Evolutionary conservation across 2,797 vertebrate genomes (phyloP).

Genomic region (Stomatorhinus walkeri): DNA sequence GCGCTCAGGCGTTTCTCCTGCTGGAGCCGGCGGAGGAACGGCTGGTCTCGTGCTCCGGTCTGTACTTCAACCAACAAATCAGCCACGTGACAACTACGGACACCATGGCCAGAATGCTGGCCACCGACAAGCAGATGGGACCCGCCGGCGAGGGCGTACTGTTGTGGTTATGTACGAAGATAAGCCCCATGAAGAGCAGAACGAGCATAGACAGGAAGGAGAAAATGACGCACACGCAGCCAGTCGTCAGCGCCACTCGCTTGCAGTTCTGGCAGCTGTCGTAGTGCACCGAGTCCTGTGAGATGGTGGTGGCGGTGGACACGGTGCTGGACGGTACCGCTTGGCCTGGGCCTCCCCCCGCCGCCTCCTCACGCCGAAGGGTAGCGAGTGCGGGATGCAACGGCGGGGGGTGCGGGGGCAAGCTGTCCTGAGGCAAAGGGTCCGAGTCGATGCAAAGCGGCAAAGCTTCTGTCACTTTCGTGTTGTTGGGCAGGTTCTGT

Average conservation of each 20-base stretch:
- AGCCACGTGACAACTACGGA: constrained; percentile 88
- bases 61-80: constrained; percentile 87
- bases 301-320: constrained; percentile 67
- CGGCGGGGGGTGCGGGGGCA: constrained; percentile 69
- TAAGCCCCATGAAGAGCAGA: constrained; percentile 86
- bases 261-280: constrained; percentile 85
- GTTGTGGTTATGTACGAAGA: constrained; percentile 87
- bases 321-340: constrained; percentile 61
- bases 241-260: constrained; percentile 78
- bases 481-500: constrained; percentile 82
- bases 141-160: constrained; percentile 78
- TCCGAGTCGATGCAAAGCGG: constrained; percentile 76
- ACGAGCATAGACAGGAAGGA: constrained; percentile 90
- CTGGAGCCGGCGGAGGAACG: constrained; percentile 53
- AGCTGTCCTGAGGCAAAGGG: constrained; percentile 76
- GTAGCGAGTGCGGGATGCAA: constrained; percentile 59
- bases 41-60: constrained; percentile 69
- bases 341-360: constrained; percentile 47
- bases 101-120: constrained; percentile 87
- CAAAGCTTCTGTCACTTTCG: constrained; percentile 82
- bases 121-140: constrained; percentile 84
- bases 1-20: constrained; percentile 60
- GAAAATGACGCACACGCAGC: constrained; percentile 88
- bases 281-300: constrained; percentile 68
- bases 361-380: constrained; percentile 60